Conservation (phyloP, 2,888 invertebrate species). For the Yponomeuta evonymella region DNA sequence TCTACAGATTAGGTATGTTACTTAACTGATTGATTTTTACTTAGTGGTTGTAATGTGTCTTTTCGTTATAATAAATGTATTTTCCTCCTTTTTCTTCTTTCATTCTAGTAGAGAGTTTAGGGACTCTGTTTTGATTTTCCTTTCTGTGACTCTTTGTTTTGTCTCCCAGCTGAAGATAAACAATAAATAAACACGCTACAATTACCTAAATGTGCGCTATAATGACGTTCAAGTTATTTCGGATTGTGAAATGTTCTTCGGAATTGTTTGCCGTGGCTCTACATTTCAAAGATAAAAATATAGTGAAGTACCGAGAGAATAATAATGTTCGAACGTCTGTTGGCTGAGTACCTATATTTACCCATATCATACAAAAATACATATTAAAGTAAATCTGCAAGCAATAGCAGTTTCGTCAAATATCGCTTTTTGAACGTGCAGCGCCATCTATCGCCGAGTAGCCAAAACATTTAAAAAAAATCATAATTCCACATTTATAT, state of each 20-base stretch:
- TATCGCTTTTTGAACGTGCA: slow-evolving; percentile 2
- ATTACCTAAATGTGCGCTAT: not conserved
- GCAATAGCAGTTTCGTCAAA: not conserved
- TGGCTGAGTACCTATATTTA: not conserved
- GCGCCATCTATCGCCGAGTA: slow-evolving; percentile 24
- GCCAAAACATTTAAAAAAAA: not conserved
- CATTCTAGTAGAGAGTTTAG: slow-evolving; percentile 21
- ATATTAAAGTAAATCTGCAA: too few species aligned
- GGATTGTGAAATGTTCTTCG: not conserved
- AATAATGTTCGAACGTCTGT: not conserved
- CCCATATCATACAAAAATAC: not conserved
- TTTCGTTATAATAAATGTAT: too few species aligned
- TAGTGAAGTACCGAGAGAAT: not conserved
- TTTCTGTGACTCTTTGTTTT: not conserved
- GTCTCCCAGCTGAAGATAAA: not conserved
- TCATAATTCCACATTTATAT: too few species aligned
- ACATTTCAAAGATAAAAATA: not conserved
- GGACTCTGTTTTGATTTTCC: not conserved
- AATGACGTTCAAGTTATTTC: not conserved
- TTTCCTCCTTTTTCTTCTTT: too few species aligned
- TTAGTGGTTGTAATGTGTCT: too few species aligned
- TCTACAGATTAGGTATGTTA: too few species aligned
- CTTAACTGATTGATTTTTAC: too few species aligned
- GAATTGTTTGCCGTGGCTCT: not conserved
- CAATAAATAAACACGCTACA: not conserved